Base-by-base conservation (phyloP, 2,888 invertebrate species). In the Laspeyria flexula region DNA sequence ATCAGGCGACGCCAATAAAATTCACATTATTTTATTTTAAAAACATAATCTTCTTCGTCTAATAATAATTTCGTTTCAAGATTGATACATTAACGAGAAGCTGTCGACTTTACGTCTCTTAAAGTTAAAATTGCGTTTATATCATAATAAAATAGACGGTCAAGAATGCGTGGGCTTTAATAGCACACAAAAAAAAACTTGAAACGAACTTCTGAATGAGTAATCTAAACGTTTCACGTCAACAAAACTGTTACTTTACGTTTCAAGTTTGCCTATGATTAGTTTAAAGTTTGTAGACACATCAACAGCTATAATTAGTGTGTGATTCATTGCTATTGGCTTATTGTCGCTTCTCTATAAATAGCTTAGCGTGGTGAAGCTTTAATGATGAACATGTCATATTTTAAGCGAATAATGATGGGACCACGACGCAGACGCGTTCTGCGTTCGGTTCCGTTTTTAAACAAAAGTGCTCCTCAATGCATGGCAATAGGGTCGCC, bases 1-100 rank as follows among this genome's bases (percentile, higher is more conserved):
- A 13, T 10, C 13, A 13, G 9, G 35, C 35, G 18, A 27, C n/a
- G 16, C 27, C 25, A 38, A 49, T 68, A 51, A 58, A 64, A 63
- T 38, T 39, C 39, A 39, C 37, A 55, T 47, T 38, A 41, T 38
- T 59, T 15, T 52, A 48, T 43, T 50, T 39, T 4, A 12, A 40
- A 54, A 53, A 46, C 52, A 35, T 38, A 39, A 42, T 38, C 29
- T 50, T 48, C 34, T 35, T 4, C 31, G 30, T 37, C 37, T 40
- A 48, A 40, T 41, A 52, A 51, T 49, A 59, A 34, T 43, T 47
- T 44, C 18, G 15, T 43, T 27, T 47, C 48, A 40, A 51, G 37
- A 60, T 59, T 52, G 46, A 52, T 43, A 68, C 69, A 55, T 59
- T 56, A 56, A 52, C 41, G 54, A 40, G 44, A 49, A 42, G 48